These are phyloP conservation scores for Erpobdella octoculata DNA, from an alignment of 2,888 invertebrate genomes.

Conservation along the genomic window DNA sequence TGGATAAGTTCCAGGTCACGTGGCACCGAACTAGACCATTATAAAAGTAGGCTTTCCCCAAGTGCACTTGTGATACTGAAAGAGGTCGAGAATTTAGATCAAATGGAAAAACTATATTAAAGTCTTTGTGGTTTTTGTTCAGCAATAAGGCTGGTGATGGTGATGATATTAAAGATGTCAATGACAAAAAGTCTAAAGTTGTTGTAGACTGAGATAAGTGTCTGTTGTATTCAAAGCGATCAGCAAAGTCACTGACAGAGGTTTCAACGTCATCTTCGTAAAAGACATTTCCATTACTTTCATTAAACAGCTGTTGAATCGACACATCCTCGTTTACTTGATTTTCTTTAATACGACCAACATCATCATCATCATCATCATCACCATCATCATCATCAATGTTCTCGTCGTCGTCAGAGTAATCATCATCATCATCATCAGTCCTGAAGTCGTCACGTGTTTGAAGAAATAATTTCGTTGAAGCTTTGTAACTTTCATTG, in stretches of 20 bases:
- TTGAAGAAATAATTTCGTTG: no score
- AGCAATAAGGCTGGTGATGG: background rate
- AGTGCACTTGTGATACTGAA: background rate
- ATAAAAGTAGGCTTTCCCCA: slow-evolving; percentile 15
- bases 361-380: background rate
- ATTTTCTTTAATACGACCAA: background rate
- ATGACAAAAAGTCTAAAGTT: background rate
- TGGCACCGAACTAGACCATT: slow-evolving; percentile 22
- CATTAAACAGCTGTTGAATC: no score
- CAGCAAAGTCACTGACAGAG: background rate
- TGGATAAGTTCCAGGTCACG: slow-evolving; percentile 10
- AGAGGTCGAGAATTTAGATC: background rate
- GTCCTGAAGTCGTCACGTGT: background rate
- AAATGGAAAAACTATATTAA: background rate
- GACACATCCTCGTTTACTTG: background rate
- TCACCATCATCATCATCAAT: slow-evolving; percentile 15
- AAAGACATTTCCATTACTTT: background rate
- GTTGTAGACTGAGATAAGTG: background rate
- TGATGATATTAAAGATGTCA: background rate
- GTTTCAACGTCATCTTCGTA: background rate
- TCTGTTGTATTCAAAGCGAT: background rate
- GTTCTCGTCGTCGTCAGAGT: background rate
- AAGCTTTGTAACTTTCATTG: background rate
- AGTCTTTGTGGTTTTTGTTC: no score
- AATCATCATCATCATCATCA: background rate